A percentile compares a stretch with the other conserved stretches of the same genome.
phyloP scores from a whole-genome alignment of 2,797 vertebrate species.

The Malacoctenus gilli region DNA sequence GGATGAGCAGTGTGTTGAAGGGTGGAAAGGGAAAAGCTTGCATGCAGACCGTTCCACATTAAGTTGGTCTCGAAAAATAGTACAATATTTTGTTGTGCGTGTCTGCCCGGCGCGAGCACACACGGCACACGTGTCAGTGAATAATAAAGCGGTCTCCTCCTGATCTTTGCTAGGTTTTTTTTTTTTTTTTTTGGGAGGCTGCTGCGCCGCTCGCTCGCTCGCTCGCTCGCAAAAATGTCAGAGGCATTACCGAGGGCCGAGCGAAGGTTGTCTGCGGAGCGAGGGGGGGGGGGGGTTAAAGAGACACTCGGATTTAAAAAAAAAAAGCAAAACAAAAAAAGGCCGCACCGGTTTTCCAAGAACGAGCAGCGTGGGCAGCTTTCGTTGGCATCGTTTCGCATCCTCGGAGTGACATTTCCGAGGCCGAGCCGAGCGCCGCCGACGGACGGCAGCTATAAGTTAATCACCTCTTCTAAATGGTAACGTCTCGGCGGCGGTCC shows the following conservation, averaged over 20 bases:
- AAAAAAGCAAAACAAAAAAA: slow-evolving; percentile 48
- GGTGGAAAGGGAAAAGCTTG: too few relatives aligned
- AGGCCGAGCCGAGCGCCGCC: slow-evolving; percentile 7
- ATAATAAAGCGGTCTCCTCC: slow-evolving; percentile 49
- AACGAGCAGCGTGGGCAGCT: slow-evolving; percentile 4
- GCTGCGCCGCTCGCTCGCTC: slow-evolving; percentile 29
- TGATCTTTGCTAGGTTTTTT: slow-evolving; percentile 58
- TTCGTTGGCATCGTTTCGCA: slow-evolving; percentile 35
- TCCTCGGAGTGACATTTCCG: slow-evolving; percentile 62
- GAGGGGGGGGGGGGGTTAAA: slow-evolving; percentile 45
- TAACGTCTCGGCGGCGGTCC: too few relatives aligned
- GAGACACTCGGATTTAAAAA: slow-evolving; percentile 27
- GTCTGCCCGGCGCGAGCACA: slow-evolving; percentile 30
- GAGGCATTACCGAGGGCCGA: slow-evolving; percentile 38
- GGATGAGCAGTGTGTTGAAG: too few relatives aligned
- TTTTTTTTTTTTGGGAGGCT: slow-evolving; percentile 4
- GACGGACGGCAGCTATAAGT: slow-evolving; percentile 28
- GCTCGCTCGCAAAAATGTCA: slow-evolving; percentile 62
- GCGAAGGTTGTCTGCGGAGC: slow-evolving; percentile 37
- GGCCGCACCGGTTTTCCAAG: slow-evolving; percentile 22
- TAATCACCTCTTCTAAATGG: slow-evolving; percentile 30
- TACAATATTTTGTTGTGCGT: slow-evolving; percentile 45
- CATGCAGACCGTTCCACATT: not conserved
- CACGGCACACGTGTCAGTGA: slow-evolving; percentile 50
- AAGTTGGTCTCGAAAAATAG: not conserved